Conservation (phyloP, 2,888 invertebrate genomes). For the Elmis aenea region DNA sequence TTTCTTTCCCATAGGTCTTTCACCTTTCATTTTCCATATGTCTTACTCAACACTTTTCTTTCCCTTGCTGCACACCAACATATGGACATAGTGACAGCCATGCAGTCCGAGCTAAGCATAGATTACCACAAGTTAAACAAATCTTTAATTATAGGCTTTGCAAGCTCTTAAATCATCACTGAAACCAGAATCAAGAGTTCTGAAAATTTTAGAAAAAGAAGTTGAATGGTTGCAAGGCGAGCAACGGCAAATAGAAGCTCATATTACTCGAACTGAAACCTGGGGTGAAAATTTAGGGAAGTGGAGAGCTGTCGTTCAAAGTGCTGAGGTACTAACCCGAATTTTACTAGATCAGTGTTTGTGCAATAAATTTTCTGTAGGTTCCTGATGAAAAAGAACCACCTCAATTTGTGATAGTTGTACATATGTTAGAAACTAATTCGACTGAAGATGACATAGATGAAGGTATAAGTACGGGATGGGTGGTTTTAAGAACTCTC, state of each 20-base stretch:
- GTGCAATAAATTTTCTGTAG: constrained; percentile 21
- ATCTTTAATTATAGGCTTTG: too few species aligned
- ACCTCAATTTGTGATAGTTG: constrained; percentile 70
- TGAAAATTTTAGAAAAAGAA: constrained; percentile 75
- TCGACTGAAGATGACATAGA: constrained; percentile 51
- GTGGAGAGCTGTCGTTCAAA: constrained; percentile 82
- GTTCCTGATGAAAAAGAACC: constrained; percentile 52
- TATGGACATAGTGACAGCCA: too few species aligned
- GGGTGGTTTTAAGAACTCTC: constrained; percentile 61
- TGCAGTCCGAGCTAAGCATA: too few species aligned
- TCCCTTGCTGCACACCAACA: too few species aligned
- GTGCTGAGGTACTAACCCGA: constrained; percentile 68
- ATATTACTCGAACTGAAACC: constrained; percentile 77
- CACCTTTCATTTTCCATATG: too few species aligned
- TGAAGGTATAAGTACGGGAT: constrained; percentile 58
- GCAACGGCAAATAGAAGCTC: constrained; percentile 75
- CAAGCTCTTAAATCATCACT: constrained; percentile 77
- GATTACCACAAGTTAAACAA: too few species aligned
- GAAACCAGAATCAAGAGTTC: constrained; percentile 77
- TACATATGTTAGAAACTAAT: constrained; percentile 67
- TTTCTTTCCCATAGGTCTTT: too few species aligned
- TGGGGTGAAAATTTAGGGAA: constrained; percentile 87
- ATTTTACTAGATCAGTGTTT: not conserved
- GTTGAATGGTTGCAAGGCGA: constrained; percentile 79
- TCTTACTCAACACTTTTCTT: too few species aligned